A percentile compares a stretch with the other conserved stretches of the same genome.
Conservation (phyloP, 2,888 invertebrate genomes). For the Calliscelio sp. region DNA sequence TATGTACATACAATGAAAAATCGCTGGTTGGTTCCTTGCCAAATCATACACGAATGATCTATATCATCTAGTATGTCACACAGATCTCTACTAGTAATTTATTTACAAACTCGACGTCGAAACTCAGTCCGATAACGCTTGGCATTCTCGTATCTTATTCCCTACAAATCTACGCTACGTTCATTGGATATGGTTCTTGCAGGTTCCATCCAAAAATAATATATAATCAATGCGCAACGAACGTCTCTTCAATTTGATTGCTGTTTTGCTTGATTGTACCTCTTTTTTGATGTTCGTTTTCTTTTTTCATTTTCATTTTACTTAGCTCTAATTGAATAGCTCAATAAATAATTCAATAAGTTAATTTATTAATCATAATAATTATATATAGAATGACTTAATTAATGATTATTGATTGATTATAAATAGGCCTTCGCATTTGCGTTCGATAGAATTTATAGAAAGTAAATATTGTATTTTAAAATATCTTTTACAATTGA, state of each 20-base stretch:
- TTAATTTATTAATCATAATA: conserved; percentile 14
- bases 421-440: conserved; percentile 45
- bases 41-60: conserved; percentile 57
- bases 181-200: conserved; percentile 82
- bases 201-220: conserved; percentile 54
- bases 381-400: not conserved
- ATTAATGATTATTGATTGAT: not conserved
- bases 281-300: not conserved
- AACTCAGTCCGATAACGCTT: conserved; percentile 78
- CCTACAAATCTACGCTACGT: conserved; percentile 78
- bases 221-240: conserved; percentile 22
- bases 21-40: conserved; percentile 44
- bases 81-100: conserved; percentile 51
- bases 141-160: conserved; percentile 75
- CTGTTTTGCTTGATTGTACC: not conserved
- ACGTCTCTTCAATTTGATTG: conserved; percentile 15
- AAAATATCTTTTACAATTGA: conserved; percentile 26
- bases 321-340: not conserved
- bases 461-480: conserved; percentile 21
- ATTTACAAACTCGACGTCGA: conserved; percentile 58
- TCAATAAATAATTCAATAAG: conserved; percentile 40
- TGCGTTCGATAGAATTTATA: conserved; percentile 40
- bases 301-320: not conserved
- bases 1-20: conserved; percentile 66
- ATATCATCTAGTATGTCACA: conserved; percentile 47